Evolutionary conservation across 2,888 invertebrate species (phyloP), one percentile per base, ranked within the genome.

Genomic region (Philhelius pedissequus): DNA sequence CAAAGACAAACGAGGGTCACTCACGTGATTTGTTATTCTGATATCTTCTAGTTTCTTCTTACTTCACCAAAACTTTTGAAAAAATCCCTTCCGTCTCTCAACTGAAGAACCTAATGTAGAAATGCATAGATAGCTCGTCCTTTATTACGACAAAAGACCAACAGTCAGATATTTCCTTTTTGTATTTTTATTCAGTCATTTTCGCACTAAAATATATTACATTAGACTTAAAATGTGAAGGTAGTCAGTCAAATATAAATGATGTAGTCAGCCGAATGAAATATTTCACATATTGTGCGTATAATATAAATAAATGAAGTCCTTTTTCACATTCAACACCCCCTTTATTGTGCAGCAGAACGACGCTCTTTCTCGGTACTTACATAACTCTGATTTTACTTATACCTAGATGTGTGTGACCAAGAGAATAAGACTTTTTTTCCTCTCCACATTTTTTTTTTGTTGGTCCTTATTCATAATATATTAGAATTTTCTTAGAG

Each of bases 221-320:
- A 79, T 68, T 43, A 25, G 27, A 32, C 48, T 68, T 27, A 40
- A 8, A 35, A 18, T 45, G 15, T 58, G 25, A 54, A 64, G 48
- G 58, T 50, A 38, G 32, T 52, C 62, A 30, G 32, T 62, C 30
- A 58, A n/a, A n/a, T 68, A 62, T 38, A 43, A 27, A 38, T 32
- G 35, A 52, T 32, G n/a, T 60, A 35, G 60, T 43, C 58, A 56
- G 56, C 71, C 38, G 45, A 64, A 73, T 74, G 45, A 74, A 60
- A 54, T 54, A 32, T 66, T 15, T 54, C 48, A 64, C 64, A 64
- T 64, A 30, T 45, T 52, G 66, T 60, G 66, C 40, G 62, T 62
- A 62, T 77, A 77, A 73, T 77, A 77, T 73, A 82, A 77, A 77
- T 82, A 77, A 78, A 82, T 77, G 77, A 77, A 82, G 75, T 70